Evolutionary conservation across 2,113 vertebrate species (phyloP).

Genomic region (Malaclemys terrapin): DNA sequence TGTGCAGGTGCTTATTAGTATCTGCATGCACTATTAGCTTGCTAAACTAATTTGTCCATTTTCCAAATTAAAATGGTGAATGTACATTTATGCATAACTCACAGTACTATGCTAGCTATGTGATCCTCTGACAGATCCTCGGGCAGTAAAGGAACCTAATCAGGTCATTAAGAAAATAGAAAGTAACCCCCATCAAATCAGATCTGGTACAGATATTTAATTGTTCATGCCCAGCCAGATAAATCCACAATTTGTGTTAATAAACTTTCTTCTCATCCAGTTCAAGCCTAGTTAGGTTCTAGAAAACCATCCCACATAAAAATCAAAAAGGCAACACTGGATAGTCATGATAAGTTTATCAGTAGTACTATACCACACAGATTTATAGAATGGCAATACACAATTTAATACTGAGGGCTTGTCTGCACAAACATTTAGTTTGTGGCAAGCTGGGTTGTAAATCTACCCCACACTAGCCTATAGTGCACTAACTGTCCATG

Average conservation of each 20-base stretch:
- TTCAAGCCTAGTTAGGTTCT: accelerated
- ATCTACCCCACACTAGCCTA: no score
- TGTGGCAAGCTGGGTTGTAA: no score
- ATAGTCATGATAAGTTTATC: neutral
- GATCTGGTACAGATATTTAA: constrained; percentile 22
- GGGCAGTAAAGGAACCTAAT: constrained; percentile 33
- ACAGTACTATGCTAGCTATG: neutral
- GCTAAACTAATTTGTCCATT: constrained; percentile 32
- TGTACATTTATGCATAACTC: neutral
- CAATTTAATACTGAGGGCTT: neutral
- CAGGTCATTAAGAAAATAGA: constrained; percentile 53
- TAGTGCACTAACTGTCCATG: no score
- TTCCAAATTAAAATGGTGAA: constrained; percentile 33
- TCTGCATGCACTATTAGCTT: neutral
- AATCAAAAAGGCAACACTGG: neutral
- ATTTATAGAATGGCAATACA: neutral
- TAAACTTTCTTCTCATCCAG: neutral
- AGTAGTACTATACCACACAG: neutral
- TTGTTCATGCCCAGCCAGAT: neutral
- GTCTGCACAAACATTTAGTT: no score
- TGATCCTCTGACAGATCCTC: neutral
- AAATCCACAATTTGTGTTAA: neutral
- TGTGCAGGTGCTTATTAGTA: neutral
- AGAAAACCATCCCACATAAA: neutral
- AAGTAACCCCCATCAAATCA: constrained; percentile 19